Percentiles rank a stretch among this genome's conserved stretches.
Conservation (phyloP, 2,113 vertebrate species). For the Serinus canaria region DNA sequence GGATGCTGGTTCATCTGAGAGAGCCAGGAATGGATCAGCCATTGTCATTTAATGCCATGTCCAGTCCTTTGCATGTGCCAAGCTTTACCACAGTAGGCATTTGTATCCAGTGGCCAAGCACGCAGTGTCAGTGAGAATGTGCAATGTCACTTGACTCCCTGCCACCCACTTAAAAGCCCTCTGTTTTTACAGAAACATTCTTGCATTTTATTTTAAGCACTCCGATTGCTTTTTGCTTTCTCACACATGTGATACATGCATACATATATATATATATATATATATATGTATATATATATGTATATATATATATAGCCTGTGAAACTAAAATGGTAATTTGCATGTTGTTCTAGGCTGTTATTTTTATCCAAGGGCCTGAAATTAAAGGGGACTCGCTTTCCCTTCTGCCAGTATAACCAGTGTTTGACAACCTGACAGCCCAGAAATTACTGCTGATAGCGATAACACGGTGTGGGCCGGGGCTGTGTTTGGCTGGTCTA, state of each 20-base stretch:
- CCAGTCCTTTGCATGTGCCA: neutral
- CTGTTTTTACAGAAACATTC: neutral
- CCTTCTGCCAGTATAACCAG: neutral
- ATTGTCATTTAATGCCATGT: neutral
- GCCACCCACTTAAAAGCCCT: neutral
- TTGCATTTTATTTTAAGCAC: neutral
- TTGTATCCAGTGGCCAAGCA: neutral
- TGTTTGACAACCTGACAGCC: neutral
- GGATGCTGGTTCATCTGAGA: neutral
- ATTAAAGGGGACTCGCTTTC: neutral
- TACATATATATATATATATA: no score
- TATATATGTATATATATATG: no score
- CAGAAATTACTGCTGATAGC: neutral
- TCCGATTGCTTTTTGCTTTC: neutral
- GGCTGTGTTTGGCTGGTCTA: neutral
- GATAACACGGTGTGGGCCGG: rapidly evolving
- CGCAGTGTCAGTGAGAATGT: rapidly evolving
- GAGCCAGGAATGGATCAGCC: neutral
- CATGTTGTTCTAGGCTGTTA: neutral
- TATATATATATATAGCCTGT: no score
- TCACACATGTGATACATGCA: neutral
- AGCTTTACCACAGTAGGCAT: neutral
- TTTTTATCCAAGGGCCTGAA: neutral
- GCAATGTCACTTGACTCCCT: neutral
- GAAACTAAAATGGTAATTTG: neutral